These are phyloP conservation scores for Mactromeris polynyma DNA, from an alignment of 2,888 invertebrate species.

Conservation along the genomic window DNA sequence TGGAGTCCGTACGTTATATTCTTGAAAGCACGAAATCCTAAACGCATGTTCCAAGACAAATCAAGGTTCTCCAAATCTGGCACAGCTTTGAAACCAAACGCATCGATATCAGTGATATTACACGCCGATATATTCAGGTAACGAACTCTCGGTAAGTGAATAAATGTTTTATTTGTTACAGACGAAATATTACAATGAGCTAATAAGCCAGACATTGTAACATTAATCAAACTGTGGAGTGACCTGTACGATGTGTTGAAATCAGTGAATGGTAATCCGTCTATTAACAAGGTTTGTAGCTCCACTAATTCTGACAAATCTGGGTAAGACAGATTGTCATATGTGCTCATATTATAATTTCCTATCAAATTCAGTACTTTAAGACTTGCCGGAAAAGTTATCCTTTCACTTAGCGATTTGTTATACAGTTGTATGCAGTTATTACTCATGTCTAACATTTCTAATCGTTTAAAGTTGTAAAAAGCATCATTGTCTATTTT, in stretches of 20 bases:
- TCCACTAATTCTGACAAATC: background rate
- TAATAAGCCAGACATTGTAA: background rate
- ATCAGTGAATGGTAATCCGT: background rate
- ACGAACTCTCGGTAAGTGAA: too few species aligned
- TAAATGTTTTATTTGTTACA: too few species aligned
- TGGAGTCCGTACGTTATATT: conserved; percentile 54
- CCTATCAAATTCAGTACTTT: background rate
- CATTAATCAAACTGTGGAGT: background rate
- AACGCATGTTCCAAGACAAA: conserved; percentile 39
- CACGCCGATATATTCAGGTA: conserved; percentile 47
- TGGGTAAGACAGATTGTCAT: background rate
- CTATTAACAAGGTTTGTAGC: background rate
- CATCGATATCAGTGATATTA: conserved; percentile 29
- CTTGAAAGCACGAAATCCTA: conserved; percentile 28
- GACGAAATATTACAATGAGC: background rate
- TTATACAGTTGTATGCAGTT: background rate
- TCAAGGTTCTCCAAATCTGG: conserved; percentile 29
- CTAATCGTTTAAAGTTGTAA: background rate
- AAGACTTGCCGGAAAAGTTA: background rate
- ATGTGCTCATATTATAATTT: background rate
- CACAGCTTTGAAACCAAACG: conserved; percentile 31
- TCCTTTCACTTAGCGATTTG: background rate
- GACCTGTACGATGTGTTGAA: background rate
- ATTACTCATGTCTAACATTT: background rate
- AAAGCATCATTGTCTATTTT: background rate